Evolutionary conservation across 1,140 invertebrate genomes (phyloP).

Genomic region (Tetramorium simillimum): DNA sequence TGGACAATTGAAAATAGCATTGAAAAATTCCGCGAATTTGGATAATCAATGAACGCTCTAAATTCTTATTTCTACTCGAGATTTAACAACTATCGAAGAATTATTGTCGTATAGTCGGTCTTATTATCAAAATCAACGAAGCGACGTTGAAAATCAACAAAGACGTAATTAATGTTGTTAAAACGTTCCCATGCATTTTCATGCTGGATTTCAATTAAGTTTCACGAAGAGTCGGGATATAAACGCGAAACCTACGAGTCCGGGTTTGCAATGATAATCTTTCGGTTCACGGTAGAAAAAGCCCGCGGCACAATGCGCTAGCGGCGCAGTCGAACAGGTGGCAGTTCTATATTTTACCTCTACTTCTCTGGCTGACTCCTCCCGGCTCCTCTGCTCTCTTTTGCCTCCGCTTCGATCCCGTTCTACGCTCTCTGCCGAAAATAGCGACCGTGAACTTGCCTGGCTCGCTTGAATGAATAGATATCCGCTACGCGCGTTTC

Average conservation of each 20-base stretch:
- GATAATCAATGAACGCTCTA: background rate
- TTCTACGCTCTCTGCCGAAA: constrained; percentile 47
- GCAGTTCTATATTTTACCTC: constrained; percentile 61
- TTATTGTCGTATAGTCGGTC: background rate
- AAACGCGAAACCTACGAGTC: constrained; percentile 10
- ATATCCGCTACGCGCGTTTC: background rate
- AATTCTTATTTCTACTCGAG: background rate
- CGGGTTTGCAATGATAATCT: constrained; percentile 58
- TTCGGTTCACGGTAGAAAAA: constrained; percentile 44
- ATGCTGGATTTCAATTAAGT: constrained; percentile 53
- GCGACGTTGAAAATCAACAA: constrained; percentile 41
- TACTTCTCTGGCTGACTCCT: constrained; percentile 53
- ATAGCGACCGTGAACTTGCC: constrained; percentile 60
- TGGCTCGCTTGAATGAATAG: constrained; percentile 41
- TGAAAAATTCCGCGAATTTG: background rate
- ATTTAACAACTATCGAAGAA: background rate
- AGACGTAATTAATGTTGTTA: constrained; percentile 54
- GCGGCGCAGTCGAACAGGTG: constrained; percentile 58
- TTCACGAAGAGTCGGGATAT: constrained; percentile 40
- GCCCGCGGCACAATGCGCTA: constrained; percentile 60
- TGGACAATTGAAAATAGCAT: background rate
- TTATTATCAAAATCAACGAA: constrained; percentile 53
- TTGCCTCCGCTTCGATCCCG: constrained; percentile 47
- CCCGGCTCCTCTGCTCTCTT: constrained; percentile 51
- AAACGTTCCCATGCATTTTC: constrained; percentile 50